Base-by-base conservation (phyloP, 2,888 invertebrate species). In the Callinectes sapidus region DNA sequence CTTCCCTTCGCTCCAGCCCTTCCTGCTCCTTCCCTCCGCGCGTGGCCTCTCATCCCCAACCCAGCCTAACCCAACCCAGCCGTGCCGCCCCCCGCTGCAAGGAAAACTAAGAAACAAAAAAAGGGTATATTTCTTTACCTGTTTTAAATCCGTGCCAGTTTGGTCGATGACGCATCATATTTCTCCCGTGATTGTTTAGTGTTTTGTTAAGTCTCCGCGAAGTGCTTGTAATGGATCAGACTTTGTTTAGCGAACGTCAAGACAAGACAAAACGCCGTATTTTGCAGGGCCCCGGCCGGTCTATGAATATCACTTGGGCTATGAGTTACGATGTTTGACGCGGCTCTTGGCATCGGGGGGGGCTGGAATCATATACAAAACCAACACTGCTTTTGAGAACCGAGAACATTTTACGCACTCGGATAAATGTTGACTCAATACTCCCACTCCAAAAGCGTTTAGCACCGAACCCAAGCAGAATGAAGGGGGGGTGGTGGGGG, bases 201-300 rank as follows among this genome's bases (percentile, higher is more conserved):
- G 71, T 71, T 71, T 23, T 71, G 71, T 71, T 71, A 71, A 71
- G 71, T 71, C n/a, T 71, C 2, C 71, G n/a, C 28, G 1, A 71
- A 71, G 71, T 71, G 71, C 71, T 71, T 71, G 71, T 71, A 71
- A 71, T 61, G 71, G 71, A 28, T 71, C 71, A 71, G 23, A 71
- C 28, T 71, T 71, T 71, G 71, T 71, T 71, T 71, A n/a, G 23
- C 23, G 8, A 71, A 71, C n/a, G 71, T 71, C 71, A 28, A 71
- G 28, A 71, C 8, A n/a, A n/a, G n/a, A n/a, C n/a, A n/a, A n/a
- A 71, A n/a, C 71, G 2, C 71, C 71, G 71, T 71, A n/a, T 71
- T 71, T 71, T 71, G 71, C 71, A 28, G 2, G n/a, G 10, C n/a
- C 1, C 23, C 23, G 3, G 10, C 23, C 23, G 3, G n/a, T 71